Percentiles rank a stretch among this genome's conserved stretches.
Evolutionary conservation across 2,888 invertebrate genomes (phyloP).

Genomic region (Eudasyphora cyanicolor): DNA sequence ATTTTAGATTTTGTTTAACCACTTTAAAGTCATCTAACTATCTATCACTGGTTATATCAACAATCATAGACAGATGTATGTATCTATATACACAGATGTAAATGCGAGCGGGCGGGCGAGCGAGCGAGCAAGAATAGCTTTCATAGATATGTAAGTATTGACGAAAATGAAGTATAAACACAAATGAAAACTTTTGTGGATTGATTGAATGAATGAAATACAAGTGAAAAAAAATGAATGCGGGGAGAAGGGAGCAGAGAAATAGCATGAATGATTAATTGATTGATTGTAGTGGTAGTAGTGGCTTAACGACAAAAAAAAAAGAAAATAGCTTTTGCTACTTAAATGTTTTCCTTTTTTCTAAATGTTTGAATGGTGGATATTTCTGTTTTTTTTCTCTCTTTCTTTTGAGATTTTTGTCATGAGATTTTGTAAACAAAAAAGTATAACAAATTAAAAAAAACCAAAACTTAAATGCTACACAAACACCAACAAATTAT

Average conservation of each 20-base stretch:
- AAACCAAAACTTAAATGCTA: conserved; percentile 74
- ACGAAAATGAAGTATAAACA: not conserved
- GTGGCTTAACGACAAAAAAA: not conserved
- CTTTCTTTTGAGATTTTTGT: conserved; percentile 13
- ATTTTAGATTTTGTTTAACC: no score
- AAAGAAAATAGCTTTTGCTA: no score
- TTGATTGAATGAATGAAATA: not conserved
- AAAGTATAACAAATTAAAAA: conserved; percentile 41
- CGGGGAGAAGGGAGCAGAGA: no score
- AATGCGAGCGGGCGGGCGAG: conserved; percentile 33
- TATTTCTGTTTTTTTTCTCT: not conserved
- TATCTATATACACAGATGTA: not conserved
- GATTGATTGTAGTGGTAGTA: not conserved
- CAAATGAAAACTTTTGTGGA: conserved; percentile 2
- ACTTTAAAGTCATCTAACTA: no score
- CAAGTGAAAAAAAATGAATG: no score
- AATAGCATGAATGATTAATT: not conserved
- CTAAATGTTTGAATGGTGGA: not conserved
- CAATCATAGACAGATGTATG: no score
- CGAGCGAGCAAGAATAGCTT: not conserved
- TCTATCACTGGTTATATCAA: no score
- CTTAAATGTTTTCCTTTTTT: not conserved
- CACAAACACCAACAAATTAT: conserved; percentile 75
- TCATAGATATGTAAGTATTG: not conserved
- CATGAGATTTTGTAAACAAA: conserved; percentile 36